Evolutionary conservation across 2,888 invertebrate genomes (phyloP).

Genomic region (Eubasilissa splendida): DNA sequence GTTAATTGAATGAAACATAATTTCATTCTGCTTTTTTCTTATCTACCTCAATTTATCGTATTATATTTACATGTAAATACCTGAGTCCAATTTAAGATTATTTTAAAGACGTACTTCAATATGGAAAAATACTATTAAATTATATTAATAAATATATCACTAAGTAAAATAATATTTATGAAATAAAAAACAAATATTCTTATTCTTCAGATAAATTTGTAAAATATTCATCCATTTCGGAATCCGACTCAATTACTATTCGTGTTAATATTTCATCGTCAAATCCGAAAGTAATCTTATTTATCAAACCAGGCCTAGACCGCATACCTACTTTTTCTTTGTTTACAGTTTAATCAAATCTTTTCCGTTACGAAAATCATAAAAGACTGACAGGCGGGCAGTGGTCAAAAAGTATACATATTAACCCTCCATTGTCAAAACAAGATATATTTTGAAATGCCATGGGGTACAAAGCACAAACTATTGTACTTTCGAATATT

Average conservation of each 20-base stretch:
- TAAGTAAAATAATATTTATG: too few relatives aligned
- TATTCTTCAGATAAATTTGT: background rate
- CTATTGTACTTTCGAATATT: too few relatives aligned
- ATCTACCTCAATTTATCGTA: too few relatives aligned
- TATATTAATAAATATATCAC: too few relatives aligned
- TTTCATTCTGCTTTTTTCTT: too few relatives aligned
- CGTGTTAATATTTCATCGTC: slow-evolving; percentile 31
- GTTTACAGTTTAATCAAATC: slow-evolving; percentile 50
- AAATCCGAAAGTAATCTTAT: slow-evolving; percentile 23
- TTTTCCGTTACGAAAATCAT: slow-evolving; percentile 45
- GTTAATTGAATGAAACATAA: too few relatives aligned
- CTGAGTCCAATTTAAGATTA: too few relatives aligned
- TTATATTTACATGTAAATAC: too few relatives aligned
- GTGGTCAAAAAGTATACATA: slow-evolving; percentile 28
- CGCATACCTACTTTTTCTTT: slow-evolving; percentile 28
- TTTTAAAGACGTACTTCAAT: too few relatives aligned
- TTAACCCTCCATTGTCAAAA: slow-evolving; percentile 4
- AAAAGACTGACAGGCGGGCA: slow-evolving; percentile 32
- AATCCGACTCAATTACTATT: slow-evolving; percentile 15
- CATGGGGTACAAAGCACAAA: too few relatives aligned
- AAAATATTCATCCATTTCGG: background rate
- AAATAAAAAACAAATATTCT: too few relatives aligned
- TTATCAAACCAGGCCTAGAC: slow-evolving; percentile 18
- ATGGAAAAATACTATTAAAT: too few relatives aligned
- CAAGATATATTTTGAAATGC: background rate